Evolutionary conservation across 2,113 vertebrate species (phyloP), one percentile per base, ranked within the genome.

Genomic region (Crypturellus undulatus): DNA sequence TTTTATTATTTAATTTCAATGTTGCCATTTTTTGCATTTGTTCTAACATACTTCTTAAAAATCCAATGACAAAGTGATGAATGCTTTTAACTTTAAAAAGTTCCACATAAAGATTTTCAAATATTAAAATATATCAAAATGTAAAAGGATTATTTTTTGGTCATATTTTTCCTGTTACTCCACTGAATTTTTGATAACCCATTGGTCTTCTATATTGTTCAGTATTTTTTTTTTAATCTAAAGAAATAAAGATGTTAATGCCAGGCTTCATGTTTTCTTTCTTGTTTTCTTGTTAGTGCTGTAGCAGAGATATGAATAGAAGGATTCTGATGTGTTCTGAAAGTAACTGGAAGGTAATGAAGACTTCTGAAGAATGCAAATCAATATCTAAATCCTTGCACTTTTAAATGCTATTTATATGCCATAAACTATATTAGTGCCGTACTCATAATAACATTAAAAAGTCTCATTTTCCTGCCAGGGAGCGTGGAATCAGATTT

Each of bases 311-410:
- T 30, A 63, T 32, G 59, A 83, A 83, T 21, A n/a, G 10, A 60
- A 84, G 68, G 84, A 78, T 63, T 76, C n/a, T 63, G 81, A 68
- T 88, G 12, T 2, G 4, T 86, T 85, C 16, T 82, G n/a, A 82
- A 94, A 51, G 22, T 73, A 92, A 77, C 71, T 93, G 78, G 86
- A 87, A 88, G 3, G 14, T 90, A 94, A 79, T n/a, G 49, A 82
- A 65, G 47, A 68, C 16, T 87, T 87, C 70, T 87, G 26, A 47
- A 89, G 87, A 84, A 92, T 45, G 75, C 24, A 84, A 71, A 84
- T 84, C 36, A 34, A 0, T 81, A 14, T 75, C 34, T 87, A 45
- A 71, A 10, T 75, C 15, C 38, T 87, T 86, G 49, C 18, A 19
- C 26, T 69, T 73, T 73, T 91, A 93, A 92, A 40, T 87, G 59